Conservation (phyloP, 1,140 invertebrate species). For the Ericerus pela region DNA sequence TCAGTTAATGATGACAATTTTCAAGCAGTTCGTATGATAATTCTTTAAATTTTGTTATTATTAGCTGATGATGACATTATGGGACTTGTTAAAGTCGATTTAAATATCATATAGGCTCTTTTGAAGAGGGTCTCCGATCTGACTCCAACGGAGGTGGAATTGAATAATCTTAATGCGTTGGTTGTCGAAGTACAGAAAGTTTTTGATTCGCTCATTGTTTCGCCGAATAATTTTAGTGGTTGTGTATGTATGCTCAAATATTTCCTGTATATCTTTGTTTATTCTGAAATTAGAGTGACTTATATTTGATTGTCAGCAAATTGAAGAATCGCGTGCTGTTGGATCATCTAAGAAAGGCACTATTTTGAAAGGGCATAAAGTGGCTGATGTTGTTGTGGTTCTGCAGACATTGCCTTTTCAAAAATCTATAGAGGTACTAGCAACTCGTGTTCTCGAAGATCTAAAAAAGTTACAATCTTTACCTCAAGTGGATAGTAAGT, state of each 20-base stretch:
- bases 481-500: neutral
- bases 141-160: constrained; percentile 73
- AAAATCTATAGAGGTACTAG: constrained; percentile 2
- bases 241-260: constrained; percentile 60
- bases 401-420: constrained; percentile 84
- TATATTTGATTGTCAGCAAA: constrained; percentile 46
- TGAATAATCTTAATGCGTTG: constrained; percentile 76
- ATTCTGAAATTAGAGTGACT: neutral
- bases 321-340: constrained; percentile 89
- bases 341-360: constrained; percentile 97
- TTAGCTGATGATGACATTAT: neutral
- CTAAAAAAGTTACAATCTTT: neutral
- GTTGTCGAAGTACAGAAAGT: constrained; percentile 87
- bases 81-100: neutral
- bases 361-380: constrained; percentile 86
- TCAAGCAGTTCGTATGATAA: neutral
- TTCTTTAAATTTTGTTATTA: too few species aligned
- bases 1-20: neutral
- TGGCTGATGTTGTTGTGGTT: constrained; percentile 93
- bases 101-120: constrained; percentile 44
- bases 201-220: constrained; percentile 81
- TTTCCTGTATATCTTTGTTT: neutral
- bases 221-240: constrained; percentile 83
- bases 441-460: neutral
- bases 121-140: constrained; percentile 81